Evolutionary conservation across 2,113 vertebrate genomes (phyloP).

Genomic region (Heloderma charlesbogerti): DNA sequence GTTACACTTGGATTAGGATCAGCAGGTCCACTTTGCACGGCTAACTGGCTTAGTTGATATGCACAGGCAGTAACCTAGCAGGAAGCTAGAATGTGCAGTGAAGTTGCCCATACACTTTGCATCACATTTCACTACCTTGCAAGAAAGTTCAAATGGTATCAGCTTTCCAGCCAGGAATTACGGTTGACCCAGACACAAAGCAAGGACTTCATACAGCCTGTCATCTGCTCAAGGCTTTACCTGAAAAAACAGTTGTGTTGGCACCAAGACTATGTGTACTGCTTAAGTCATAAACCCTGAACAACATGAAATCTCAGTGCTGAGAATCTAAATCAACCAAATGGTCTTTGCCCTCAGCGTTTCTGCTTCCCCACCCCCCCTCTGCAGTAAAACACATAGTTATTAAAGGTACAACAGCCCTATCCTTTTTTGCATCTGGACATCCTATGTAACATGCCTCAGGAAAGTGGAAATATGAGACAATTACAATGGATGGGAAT

Average conservation of each 20-base stretch:
- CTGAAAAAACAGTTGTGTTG: slow-evolving; percentile 25
- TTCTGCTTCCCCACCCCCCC: fast-evolving
- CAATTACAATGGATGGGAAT: background rate
- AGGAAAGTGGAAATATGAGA: background rate
- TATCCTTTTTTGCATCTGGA: background rate
- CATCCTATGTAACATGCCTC: background rate
- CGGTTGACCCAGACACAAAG: background rate
- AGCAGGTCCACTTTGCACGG: too few relatives aligned
- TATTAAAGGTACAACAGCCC: background rate
- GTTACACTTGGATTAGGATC: too few relatives aligned
- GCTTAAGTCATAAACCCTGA: slow-evolving; percentile 15
- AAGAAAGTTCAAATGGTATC: slow-evolving; percentile 24
- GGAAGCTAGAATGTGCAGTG: background rate
- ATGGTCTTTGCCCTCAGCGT: background rate
- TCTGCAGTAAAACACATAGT: background rate
- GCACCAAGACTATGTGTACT: slow-evolving; percentile 3
- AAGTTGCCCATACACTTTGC: background rate
- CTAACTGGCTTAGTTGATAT: background rate
- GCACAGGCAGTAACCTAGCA: background rate
- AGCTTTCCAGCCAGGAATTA: slow-evolving; percentile 33
- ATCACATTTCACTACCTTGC: slow-evolving; percentile 25
- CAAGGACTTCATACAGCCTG: background rate
- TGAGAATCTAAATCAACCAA: background rate
- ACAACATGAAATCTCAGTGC: background rate
- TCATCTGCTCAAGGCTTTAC: slow-evolving; percentile 33